These are phyloP conservation scores for Synanthedon formicaeformis DNA, from an alignment of 2,888 invertebrate species.

Conservation along the genomic window DNA sequence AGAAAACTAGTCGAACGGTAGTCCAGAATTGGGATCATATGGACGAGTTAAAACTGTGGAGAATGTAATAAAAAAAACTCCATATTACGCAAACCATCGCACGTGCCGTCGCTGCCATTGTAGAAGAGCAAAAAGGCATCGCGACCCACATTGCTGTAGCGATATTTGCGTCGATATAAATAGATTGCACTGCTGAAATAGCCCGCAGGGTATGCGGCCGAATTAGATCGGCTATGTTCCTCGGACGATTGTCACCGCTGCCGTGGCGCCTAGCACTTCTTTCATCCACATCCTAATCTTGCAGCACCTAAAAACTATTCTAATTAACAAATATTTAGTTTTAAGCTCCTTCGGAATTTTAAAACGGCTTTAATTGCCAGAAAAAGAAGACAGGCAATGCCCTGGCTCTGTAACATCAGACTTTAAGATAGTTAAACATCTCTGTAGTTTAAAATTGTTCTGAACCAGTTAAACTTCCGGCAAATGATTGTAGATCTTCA, in stretches of 20 bases:
- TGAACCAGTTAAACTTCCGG: too few relatives aligned
- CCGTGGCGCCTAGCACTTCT: slow-evolving; percentile 12
- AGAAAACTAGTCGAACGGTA: too few relatives aligned
- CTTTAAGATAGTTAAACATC: too few relatives aligned
- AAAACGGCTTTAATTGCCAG: too few relatives aligned
- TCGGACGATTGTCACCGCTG: slow-evolving; percentile 16
- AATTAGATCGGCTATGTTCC: slow-evolving; percentile 28
- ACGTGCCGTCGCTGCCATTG: neutral
- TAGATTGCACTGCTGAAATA: slow-evolving; percentile 51
- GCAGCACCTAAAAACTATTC: too few relatives aligned
- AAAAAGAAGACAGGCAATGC: too few relatives aligned
- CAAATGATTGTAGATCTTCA: too few relatives aligned
- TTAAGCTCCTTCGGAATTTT: too few relatives aligned
- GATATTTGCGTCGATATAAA: slow-evolving; percentile 37
- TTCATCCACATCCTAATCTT: neutral
- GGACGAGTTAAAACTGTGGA: neutral
- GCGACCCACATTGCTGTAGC: slow-evolving; percentile 46
- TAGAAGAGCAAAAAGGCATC: slow-evolving; percentile 24
- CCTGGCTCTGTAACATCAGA: too few relatives aligned
- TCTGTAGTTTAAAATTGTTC: too few relatives aligned
- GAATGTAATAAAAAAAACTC: neutral
- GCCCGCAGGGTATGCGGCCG: slow-evolving; percentile 44
- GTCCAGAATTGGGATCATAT: neutral
- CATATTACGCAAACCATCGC: neutral
- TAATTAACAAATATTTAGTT: too few relatives aligned